Evolutionary conservation across 2,888 invertebrate genomes (phyloP), one percentile per base, ranked within the genome.

Genomic region (Scaptomyza reducta): DNA sequence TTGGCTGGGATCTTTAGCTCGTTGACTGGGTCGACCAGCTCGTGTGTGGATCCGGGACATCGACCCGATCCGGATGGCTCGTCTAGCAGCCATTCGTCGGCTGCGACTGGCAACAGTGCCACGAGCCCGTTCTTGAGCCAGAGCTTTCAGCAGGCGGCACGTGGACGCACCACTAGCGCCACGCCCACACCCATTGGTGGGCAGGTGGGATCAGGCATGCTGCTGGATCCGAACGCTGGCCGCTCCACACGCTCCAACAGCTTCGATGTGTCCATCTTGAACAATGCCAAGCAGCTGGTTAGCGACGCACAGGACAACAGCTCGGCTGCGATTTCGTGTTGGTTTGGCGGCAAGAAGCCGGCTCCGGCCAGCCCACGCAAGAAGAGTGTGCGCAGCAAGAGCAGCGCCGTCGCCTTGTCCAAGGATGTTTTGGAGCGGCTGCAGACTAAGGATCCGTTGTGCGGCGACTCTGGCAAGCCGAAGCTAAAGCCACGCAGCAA

Each of bases 181-280:
- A 80, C 89, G 5, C 87, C 90, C 6, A 82, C 81, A 1, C 79
- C 89, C 13, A 75, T 75, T 2, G 79, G 59, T 0, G 63, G 49
- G 0, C 78, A 80, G 50, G 11, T 78, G 14, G 50, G 50, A 6
- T 70, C 79, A n/a, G 77, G 87, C 13, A 80, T 89, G 53, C 75
- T 90, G 16, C 80, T 91, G 2, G 91, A 91, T 66, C 91, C 91
- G 1, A 91, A 91, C 64, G 91, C 91, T 2, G 91, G 91, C 0
- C 88, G 92, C 70, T 95, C 94, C 72, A 95, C 94, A 90, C 94
- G 96, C 56, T 96, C 96, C 14, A 96, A 96, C 91, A 97, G 96
- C 90, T 96, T 97, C 85, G 96, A 97, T 90, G 94, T 96, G 0
- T 96, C 96, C 18, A 93, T 96, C 22, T 93, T 96, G 41, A 93